Base-by-base conservation (phyloP, 1,140 invertebrate species). In the Eubasilissa regina region DNA sequence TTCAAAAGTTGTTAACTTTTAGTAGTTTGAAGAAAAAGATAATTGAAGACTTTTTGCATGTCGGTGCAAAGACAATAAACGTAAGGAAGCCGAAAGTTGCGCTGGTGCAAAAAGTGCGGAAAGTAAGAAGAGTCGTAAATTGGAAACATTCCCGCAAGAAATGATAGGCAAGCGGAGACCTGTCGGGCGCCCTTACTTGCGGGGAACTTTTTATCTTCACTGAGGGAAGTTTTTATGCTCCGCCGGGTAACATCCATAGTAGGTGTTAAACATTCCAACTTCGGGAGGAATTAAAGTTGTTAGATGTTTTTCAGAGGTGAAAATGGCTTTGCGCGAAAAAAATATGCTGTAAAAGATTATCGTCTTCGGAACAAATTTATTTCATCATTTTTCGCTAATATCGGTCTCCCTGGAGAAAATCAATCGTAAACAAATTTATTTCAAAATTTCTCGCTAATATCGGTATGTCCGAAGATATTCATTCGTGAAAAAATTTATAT, bases 71-170 rank as follows among this genome's bases (percentile, higher is more conserved):
- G 25, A 35, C 25, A 35, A 35, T 35, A 35, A 35, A 35, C 25
- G 35, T 21, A 72, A 47, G 45, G 12, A 11, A 17, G 12, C 53
- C 44, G 75, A 43, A 76, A 76, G 64, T 48, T 19, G 19, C 44
- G n/a, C n/a, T 12, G 75, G 15, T 47, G 19, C 43, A 64, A 56
- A 56, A 25, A 64, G 3, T 7, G 4, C 19, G 43, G 45, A 17
- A 75, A 62, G 19, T 76, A 64, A 60, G 55, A 76, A 76, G 75
- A 60, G 75, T 62, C 62, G 58, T 76, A 51, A 62, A 48, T 76
- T 75, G 62, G 62, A 47, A 64, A 76, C 56, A 58, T 35, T 15
- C 3, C 15, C 17, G 21, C 21, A 64, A 64, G 62, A 76, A 76
- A 76, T 64, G 55, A 76, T 62, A 76, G 56, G 75, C 75, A 62